Evolutionary conservation across 2,888 invertebrate genomes (phyloP), one percentile per base, ranked within the genome.

Genomic region (Eupithecia abbreviata): DNA sequence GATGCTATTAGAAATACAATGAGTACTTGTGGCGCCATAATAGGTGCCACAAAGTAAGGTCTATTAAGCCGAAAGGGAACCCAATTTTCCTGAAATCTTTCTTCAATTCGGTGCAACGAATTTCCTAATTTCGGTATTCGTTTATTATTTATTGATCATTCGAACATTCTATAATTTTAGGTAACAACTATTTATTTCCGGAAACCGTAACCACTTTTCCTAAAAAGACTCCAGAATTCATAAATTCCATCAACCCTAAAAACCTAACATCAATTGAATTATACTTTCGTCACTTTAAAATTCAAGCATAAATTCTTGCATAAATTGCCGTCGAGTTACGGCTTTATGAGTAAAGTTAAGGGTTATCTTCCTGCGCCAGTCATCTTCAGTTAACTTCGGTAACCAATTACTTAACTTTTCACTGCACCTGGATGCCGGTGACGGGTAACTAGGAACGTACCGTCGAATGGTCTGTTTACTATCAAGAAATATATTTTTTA

Each of bases 351-450:
- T 65, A 30, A 69, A 75, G 76, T 76, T 72, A 62, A 69, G 68
- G 71, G 72, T 76, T 70, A 71, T 73, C 58, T 72, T 47, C 71
- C 47, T 10, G 62, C 49, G n/a, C 41, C 15, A 71, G 69, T 65
- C 67, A 68, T 68, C 55, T 73, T 30, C 45, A 66, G 55, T 65
- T 66, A 72, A 72, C 68, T 71, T 71, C n/a, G 62, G 58, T 74
- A 74, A 62, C 62, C 74, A 74, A 74, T 77, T 73, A 77, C 43
- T 77, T 74, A 68, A 77, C 73, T 71, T 76, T 71, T 76, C 76
- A 76, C 67, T 73, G 76, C 77, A 77, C 77, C 71, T 77, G 73
- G 30, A 72, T 69, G 30, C 51, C 43, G 7, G 18, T 66, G 55
- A 51, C 30, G 9, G n/a, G 45, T 15, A 41, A 15, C 47, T 42